Evolutionary conservation across 2,888 invertebrate species (phyloP).

Genomic region (Junonia oenone): DNA sequence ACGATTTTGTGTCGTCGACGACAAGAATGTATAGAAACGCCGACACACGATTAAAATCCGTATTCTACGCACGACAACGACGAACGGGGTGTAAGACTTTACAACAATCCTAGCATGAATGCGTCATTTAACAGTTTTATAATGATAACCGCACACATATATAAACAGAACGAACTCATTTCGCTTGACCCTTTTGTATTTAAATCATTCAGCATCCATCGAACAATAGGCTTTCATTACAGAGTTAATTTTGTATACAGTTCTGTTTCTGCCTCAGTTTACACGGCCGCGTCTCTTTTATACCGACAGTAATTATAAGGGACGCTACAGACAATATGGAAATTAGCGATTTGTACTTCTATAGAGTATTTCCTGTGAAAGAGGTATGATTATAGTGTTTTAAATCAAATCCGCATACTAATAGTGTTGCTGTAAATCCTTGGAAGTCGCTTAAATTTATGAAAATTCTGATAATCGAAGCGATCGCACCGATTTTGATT

Average conservation of each 20-base stretch:
- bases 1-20: no score
- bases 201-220: slow-evolving; percentile 41
- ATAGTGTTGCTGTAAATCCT: no score
- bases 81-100: no score
- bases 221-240: slow-evolving; percentile 53
- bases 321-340: neutral
- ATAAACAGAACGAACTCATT: slow-evolving; percentile 10
- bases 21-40: no score
- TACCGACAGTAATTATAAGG: slow-evolving; percentile 17
- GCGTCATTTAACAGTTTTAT: neutral
- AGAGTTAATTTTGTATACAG: slow-evolving; percentile 53
- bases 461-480: no score
- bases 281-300: slow-evolving; percentile 19
- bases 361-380: neutral
- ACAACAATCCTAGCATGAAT: neutral
- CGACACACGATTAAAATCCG: no score
- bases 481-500: no score
- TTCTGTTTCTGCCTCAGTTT: slow-evolving; percentile 38
- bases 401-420: neutral
- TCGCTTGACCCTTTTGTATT: slow-evolving; percentile 36
- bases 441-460: no score
- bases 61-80: no score
- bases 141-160: slow-evolving; percentile 1
- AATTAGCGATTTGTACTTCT: neutral
- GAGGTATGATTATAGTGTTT: neutral